Base-by-base conservation (phyloP, 2,888 invertebrate genomes). In the Ctenicera cuprea region DNA sequence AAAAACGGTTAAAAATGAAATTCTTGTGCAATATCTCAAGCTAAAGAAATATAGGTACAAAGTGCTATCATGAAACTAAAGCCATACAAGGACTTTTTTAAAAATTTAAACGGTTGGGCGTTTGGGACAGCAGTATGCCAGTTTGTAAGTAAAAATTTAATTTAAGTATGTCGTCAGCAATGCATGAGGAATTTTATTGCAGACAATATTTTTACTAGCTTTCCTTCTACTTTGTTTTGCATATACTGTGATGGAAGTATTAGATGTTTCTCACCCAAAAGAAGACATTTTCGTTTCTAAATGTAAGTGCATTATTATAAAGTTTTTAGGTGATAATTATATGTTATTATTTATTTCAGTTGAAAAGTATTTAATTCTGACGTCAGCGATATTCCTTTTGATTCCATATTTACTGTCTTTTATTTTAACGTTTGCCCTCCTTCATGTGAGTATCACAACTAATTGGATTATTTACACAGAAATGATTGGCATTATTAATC, bases 281-380 rank as follows among this genome's bases (percentile, higher is more conserved):
- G 38, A 52, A 48, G 41, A 62, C 11, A 48, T 16, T 43, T 54
- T 70, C 38, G 5, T 52, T 45, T 20, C 30, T 22, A 8, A 71
- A 20, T 38, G 62, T 71, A 54, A 37, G 54, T 64, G n/a, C n/a
- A n/a, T n/a, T n/a, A n/a, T n/a, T n/a, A n/a, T n/a, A n/a, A n/a
- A n/a, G n/a, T n/a, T n/a, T n/a, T n/a, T n/a, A n/a, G n/a, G n/a
- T n/a, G n/a, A n/a, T n/a, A n/a, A n/a, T n/a, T n/a, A n/a, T n/a
- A n/a, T n/a, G n/a, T n/a, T n/a, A n/a, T n/a, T n/a, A n/a, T n/a
- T n/a, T n/a, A n/a, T 45, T 78, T 66, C 38, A 78, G 76, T 74
- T 67, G 71, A 75, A 66, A 79, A 76, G 65, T 75, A 75, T 45
- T 41, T 76, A 5, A 67, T 73, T 43, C 54, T 77, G 65, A 67